Conservation (phyloP, 2,113 vertebrate genomes). For the Boleophthalmus pectinirostris region DNA sequence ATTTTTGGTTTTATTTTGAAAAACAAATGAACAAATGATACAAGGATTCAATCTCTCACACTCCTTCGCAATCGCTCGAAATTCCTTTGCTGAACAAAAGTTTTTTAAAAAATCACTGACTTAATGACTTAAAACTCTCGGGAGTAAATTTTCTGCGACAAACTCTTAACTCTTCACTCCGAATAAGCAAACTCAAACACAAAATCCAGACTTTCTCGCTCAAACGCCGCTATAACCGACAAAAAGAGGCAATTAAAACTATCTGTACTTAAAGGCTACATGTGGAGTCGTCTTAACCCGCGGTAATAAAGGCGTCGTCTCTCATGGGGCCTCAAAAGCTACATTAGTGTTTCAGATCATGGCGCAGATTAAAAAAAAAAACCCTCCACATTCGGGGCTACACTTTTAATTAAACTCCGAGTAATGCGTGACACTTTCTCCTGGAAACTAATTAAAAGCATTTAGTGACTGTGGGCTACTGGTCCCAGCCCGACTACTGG, state of each 20-base stretch:
- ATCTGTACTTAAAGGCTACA: background rate
- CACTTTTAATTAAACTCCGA: slow-evolving; percentile 12
- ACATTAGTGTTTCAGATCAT: slow-evolving; percentile 3
- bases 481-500: background rate
- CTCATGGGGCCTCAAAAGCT: background rate
- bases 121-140: too few species aligned
- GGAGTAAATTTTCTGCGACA: too few species aligned
- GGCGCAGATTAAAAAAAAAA: slow-evolving; percentile 6
- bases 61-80: too few species aligned
- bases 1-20: too few species aligned
- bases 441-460: background rate
- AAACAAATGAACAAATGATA: too few species aligned
- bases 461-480: slow-evolving; percentile 8
- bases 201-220: background rate
- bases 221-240: background rate
- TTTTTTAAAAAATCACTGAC: too few species aligned
- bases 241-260: background rate
- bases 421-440: slow-evolving; percentile 4
- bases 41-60: too few species aligned
- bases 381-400: slow-evolving; percentile 5
- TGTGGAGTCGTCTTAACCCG: background rate
- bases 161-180: too few species aligned
- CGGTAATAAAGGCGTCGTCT: slow-evolving; percentile 2
- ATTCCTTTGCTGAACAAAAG: too few species aligned
- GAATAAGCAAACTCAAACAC: too few species aligned